Evolutionary conservation across 2,888 invertebrate species (phyloP).

Genomic region (Ophraella communa): DNA sequence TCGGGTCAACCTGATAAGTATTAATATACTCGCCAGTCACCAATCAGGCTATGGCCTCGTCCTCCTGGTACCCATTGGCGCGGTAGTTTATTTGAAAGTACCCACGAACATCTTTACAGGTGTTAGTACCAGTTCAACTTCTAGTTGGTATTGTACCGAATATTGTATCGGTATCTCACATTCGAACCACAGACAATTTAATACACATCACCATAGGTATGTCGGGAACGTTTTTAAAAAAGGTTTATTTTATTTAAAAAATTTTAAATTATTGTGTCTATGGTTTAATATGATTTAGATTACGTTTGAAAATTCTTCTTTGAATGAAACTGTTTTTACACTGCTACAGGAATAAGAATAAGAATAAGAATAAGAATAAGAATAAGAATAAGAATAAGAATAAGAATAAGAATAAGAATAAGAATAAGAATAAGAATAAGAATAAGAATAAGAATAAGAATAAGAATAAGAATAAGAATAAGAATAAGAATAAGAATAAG

Average conservation of each 20-base stretch:
- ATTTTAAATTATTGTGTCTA: too few species aligned
- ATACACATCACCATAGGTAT: not conserved
- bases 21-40: slow-evolving; percentile 49
- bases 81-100: slow-evolving; percentile 40
- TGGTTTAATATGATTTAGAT: not conserved
- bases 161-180: slow-evolving; percentile 36
- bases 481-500: too few species aligned
- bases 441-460: too few species aligned
- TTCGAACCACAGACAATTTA: not conserved
- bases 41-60: slow-evolving; percentile 46
- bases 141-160: slow-evolving; percentile 28
- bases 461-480: too few species aligned
- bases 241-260: not conserved
- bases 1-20: slow-evolving; percentile 47
- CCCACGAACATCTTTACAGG: slow-evolving; percentile 36
- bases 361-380: too few species aligned
- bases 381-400: too few species aligned
- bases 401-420: too few species aligned
- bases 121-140: slow-evolving; percentile 36
- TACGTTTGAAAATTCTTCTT: too few species aligned
- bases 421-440: too few species aligned
- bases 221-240: not conserved
- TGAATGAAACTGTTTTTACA: too few species aligned
- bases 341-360: too few species aligned
- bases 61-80: slow-evolving; percentile 48